phyloP scores from a whole-genome alignment of 2,797 vertebrate genomes.

The Coregonus sp. region DNA sequence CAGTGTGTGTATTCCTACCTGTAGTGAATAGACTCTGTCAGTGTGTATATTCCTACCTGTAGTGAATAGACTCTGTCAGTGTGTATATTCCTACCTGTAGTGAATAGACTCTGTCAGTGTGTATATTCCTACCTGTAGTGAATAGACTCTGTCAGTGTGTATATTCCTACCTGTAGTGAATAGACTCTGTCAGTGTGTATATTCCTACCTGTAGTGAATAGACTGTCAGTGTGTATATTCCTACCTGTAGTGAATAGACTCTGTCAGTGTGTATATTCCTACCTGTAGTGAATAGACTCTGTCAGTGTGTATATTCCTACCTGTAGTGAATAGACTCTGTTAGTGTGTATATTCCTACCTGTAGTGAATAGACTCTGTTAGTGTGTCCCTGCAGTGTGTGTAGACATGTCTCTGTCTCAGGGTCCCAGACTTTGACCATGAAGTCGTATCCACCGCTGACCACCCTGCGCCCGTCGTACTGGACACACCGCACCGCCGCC shows the following conservation, averaged over 20 bases:
- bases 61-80: conserved; percentile 94
- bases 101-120: conserved; percentile 94
- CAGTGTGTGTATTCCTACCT: conserved; percentile 94
- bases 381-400: conserved; percentile 95
- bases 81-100: conserved; percentile 83
- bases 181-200: conserved; percentile 92
- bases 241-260: conserved; percentile 91
- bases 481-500: conserved; percentile 92
- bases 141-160: conserved; percentile 94
- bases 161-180: conserved; percentile 82
- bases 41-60: conserved; percentile 84
- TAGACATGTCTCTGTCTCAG: conserved; percentile 90
- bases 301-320: conserved; percentile 84
- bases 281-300: conserved; percentile 94
- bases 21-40: conserved; percentile 93
- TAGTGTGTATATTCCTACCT: conserved; percentile 86
- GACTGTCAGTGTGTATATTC: conserved; percentile 85
- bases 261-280: conserved; percentile 83
- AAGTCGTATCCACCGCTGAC: conserved; percentile 94
- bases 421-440: conserved; percentile 97
- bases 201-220: conserved; percentile 87
- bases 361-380: conserved; percentile 92
- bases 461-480: conserved; percentile 89
- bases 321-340: conserved; percentile 93
- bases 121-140: conserved; percentile 81